A percentile compares a stretch with the other conserved stretches of the same genome.
These are phyloP conservation scores for Xenopus petersii DNA, from an alignment of 2,797 vertebrate species.

Conservation along the genomic window DNA sequence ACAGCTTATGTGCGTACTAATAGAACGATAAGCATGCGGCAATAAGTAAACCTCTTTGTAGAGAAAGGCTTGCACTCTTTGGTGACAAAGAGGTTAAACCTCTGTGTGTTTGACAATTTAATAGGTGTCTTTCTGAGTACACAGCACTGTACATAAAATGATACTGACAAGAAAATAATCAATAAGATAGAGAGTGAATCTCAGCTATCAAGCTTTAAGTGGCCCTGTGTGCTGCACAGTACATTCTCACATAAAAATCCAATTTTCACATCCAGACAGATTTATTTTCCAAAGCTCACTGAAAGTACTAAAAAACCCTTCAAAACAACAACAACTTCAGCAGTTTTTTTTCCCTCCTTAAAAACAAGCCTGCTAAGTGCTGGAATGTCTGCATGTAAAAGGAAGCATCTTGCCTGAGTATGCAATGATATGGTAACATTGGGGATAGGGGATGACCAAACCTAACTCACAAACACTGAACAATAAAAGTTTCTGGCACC, in stretches of 20 bases:
- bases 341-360: constrained; percentile 12
- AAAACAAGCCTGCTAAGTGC: constrained; percentile 8
- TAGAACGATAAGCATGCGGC: background rate
- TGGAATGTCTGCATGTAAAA: constrained; percentile 23
- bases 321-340: constrained; percentile 34
- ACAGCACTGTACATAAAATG: constrained; percentile 46
- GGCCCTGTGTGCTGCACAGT: constrained; percentile 39
- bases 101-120: constrained; percentile 28
- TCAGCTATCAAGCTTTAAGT: constrained; percentile 42
- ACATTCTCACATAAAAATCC: constrained; percentile 50
- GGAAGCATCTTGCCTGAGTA: background rate
- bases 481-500: too few relatives aligned
- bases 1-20: background rate
- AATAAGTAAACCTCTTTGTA: background rate
- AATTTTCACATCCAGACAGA: constrained; percentile 51
- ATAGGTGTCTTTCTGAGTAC: constrained; percentile 36
- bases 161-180: constrained; percentile 48
- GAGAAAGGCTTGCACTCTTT: background rate
- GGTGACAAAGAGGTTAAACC: constrained; percentile 34
- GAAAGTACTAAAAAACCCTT: constrained; percentile 20
- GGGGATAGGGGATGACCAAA: background rate
- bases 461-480: too few relatives aligned
- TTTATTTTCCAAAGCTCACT: constrained; percentile 44
- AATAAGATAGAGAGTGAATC: constrained; percentile 46
- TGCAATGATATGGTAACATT: constrained; percentile 20